Percentiles rank a stretch among this genome's conserved stretches.
phyloP scores from a whole-genome alignment of 2,113 vertebrate genomes.

The Dasyurus viverrinus region DNA sequence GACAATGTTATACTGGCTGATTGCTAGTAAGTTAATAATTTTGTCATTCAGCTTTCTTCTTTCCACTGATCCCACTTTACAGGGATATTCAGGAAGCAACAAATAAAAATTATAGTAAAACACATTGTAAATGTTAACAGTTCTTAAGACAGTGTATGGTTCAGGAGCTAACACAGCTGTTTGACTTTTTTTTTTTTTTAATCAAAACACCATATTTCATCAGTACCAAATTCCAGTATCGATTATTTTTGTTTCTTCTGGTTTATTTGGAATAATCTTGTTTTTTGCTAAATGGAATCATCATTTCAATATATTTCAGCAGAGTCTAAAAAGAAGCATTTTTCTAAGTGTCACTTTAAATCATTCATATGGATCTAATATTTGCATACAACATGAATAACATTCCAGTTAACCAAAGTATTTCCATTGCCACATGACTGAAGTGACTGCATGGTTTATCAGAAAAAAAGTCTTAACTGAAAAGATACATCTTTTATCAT shows the following conservation, averaged over 20 bases:
- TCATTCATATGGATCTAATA: background rate
- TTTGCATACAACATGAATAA: background rate
- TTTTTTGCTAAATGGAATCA: background rate
- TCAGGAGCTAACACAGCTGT: background rate
- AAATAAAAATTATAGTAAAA: background rate
- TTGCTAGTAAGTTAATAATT: background rate
- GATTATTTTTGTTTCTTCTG: background rate
- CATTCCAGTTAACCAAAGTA: background rate
- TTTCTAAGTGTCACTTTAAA: background rate
- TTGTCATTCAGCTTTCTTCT: background rate
- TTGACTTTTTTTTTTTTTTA: background rate
- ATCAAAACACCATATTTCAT: background rate
- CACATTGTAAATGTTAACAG: background rate
- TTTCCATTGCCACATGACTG: background rate
- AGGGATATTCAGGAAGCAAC: slow-evolving; percentile 17
- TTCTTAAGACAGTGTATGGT: background rate
- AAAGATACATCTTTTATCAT: background rate
- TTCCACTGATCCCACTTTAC: background rate
- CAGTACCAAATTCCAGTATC: background rate
- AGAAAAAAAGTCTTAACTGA: slow-evolving; percentile 12
- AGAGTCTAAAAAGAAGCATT: background rate
- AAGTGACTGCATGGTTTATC: slow-evolving; percentile 5
- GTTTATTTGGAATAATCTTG: background rate
- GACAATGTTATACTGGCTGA: background rate
- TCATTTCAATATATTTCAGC: background rate